Evolutionary conservation across 2,888 invertebrate species (phyloP), one percentile per base, ranked within the genome.

Genomic region (Morpho deidamia): DNA sequence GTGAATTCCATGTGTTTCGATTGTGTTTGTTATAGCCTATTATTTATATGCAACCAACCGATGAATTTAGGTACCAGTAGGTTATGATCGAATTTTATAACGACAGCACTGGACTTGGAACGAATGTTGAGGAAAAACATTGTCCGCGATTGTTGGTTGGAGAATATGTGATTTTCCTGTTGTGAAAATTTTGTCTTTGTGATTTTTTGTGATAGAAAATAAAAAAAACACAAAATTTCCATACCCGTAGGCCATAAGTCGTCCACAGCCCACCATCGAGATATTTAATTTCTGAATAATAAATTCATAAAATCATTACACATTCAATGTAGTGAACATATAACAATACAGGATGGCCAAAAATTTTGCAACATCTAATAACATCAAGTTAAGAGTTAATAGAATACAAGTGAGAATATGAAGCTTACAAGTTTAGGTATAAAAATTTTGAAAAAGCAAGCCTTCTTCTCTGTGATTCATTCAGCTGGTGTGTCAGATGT

Each of bases 261-360:
- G 60, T 62, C 63, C 63, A 62, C 63, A 62, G 60, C 63, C 63
- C 56, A 63, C 63, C 63, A 63, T 63, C 59, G 59, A 56, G 60
- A 59, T 51, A 59, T 52, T 59, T 59, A 59, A 57, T 49, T 59
- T 59, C 59, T 59, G 59, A 59, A 59, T 54, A 59, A 59, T 59
- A 59, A 59, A 59, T 59, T 59, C 54, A 59, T 52, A 54, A 55
- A 49, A 54, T 59, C 46, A 59, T 59, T 57, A 59, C 57, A 59
- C 53, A 57, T 51, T 54, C 42, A 56, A 56, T 59, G 51, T 44
- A 50, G 47, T 50, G 39, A 53, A 54, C 49, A 52, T 44, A 54
- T 51, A 59, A 49, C 43, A 52, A 53, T 52, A 55, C 54, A 59
- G 54, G 44, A 55, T 56, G 34, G 53, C 55, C 58, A 58, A 60